A percentile compares a stretch with the other conserved stretches of the same genome.
These are phyloP conservation scores for Apodemia zela DNA, from an alignment of 2,888 invertebrate species.

Conservation along the genomic window DNA sequence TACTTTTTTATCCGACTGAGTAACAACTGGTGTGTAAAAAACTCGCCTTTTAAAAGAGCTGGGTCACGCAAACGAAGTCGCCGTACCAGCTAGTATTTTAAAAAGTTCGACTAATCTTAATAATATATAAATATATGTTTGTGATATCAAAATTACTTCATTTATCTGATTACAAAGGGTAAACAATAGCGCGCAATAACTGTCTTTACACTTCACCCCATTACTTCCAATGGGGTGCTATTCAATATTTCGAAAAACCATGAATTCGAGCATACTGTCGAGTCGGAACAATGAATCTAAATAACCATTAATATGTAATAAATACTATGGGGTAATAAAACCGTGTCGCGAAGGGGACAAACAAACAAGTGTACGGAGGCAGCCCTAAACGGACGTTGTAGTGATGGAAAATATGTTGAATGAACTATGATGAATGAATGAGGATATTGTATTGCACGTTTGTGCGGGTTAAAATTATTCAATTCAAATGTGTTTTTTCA, in stretches of 20 bases:
- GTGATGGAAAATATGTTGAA: conserved; percentile 31
- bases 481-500: too few species aligned
- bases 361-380: conserved; percentile 73
- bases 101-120: too few species aligned
- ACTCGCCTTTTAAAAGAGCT: too few species aligned
- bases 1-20: too few species aligned
- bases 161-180: conserved; percentile 54
- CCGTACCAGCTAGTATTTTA: too few species aligned
- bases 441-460: not conserved
- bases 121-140: not conserved
- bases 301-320: conserved; percentile 81
- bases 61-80: too few species aligned
- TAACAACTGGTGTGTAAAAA: too few species aligned
- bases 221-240: conserved; percentile 47
- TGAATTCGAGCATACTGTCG: conserved; percentile 78
- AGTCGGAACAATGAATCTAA: conserved; percentile 76
- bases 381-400: conserved; percentile 54
- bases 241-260: conserved; percentile 69
- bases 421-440: not conserved
- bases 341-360: conserved; percentile 68
- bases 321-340: conserved; percentile 76
- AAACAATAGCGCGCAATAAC: conserved; percentile 49
- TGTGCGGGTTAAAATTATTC: not conserved
- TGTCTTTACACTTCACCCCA: conserved; percentile 55
- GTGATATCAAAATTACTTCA: conserved; percentile 31